These are phyloP conservation scores for Neosilurus hyrtlii DNA, from an alignment of 2,797 vertebrate species.

Conservation along the genomic window DNA sequence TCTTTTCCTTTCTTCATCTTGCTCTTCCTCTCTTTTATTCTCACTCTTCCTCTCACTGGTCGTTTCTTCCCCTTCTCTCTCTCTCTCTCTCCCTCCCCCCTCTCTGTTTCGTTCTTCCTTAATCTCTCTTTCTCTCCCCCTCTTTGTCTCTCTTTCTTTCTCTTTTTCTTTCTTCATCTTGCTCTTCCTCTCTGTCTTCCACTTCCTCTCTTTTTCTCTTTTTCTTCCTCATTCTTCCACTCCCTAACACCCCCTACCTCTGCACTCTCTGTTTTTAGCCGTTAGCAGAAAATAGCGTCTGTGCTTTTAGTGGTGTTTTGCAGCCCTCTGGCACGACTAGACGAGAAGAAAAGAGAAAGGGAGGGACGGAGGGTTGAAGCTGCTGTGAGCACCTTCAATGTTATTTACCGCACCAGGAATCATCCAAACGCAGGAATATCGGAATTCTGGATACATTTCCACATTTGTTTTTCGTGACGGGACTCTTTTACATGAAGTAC, in stretches of 20 bases:
- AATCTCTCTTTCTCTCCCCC: no score
- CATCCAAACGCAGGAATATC: neutral
- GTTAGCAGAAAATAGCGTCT: slow-evolving; percentile 34
- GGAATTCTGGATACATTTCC: neutral
- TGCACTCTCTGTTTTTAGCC: slow-evolving; percentile 28
- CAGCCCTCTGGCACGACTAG: slow-evolving; percentile 14
- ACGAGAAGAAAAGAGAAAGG: neutral
- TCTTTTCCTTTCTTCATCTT: neutral
- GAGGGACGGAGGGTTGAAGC: neutral
- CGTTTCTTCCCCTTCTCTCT: accelerated
- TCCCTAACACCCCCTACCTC: neutral
- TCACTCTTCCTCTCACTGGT: no score
- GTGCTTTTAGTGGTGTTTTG: slow-evolving; percentile 38
- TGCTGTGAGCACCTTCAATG: slow-evolving; percentile 13
- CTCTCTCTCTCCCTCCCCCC: no score
- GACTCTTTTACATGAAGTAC: no score
- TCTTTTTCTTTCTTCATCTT: neutral
- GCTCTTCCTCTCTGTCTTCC: neutral
- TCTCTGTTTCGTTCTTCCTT: neutral
- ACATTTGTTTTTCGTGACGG: neutral
- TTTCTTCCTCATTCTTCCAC: neutral
- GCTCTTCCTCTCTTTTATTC: accelerated
- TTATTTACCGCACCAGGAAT: neutral
- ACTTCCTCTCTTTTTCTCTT: no score
- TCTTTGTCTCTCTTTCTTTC: neutral